Evolutionary conservation across 2,888 invertebrate species (phyloP).

Genomic region (Xylophagus ater): DNA sequence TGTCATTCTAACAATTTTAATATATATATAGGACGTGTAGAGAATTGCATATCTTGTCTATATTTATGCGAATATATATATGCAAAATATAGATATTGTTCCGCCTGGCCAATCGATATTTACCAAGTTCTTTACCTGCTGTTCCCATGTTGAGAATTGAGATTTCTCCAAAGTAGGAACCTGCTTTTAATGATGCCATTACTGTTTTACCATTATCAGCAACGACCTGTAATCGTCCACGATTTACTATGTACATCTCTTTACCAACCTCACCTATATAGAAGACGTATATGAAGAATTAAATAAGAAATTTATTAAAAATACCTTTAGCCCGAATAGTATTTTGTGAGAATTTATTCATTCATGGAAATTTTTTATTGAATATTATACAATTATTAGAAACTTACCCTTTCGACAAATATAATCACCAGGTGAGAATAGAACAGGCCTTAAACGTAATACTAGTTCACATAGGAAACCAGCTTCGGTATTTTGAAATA

Average conservation of each 20-base stretch:
- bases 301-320: background rate
- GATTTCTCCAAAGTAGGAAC: constrained; percentile 99
- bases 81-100: constrained; percentile 26
- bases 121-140: constrained; percentile 95
- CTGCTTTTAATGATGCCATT: constrained; percentile 93
- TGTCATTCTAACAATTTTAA: background rate
- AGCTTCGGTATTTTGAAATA: constrained; percentile 98
- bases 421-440: constrained; percentile 97
- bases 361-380: background rate
- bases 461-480: constrained; percentile 97
- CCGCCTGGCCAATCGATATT: constrained; percentile 58
- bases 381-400: background rate
- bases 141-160: constrained; percentile 99
- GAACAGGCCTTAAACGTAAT: constrained; percentile 82
- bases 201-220: constrained; percentile 93
- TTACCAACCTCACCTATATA: constrained; percentile 92
- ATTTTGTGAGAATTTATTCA: no score
- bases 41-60: no score
- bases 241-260: constrained; percentile 99
- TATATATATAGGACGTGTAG: no score
- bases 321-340: no score
- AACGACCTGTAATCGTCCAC: constrained; percentile 89
- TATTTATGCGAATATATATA: background rate
- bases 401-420: constrained; percentile 93
- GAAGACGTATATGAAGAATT: background rate